Evolutionary conservation across 2,113 vertebrate genomes (phyloP), one percentile per base, ranked within the genome.

Genomic region (Bucco capensis): DNA sequence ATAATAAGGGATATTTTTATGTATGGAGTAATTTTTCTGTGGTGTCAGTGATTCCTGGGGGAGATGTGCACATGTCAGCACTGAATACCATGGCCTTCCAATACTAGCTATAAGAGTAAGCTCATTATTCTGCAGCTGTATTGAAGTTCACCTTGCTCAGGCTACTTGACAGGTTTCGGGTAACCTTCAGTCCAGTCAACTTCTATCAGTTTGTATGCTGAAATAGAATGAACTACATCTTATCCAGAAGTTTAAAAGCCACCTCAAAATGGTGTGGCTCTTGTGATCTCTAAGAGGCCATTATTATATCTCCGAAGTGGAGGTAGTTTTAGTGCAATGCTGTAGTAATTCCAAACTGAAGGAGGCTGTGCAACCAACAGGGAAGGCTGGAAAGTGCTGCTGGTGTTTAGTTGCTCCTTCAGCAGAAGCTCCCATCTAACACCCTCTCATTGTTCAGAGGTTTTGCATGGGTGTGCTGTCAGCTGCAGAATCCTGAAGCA

Each of bases 391-490:
- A 23, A 16, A 24, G 42, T 5, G 33, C 6, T 5, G 2, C 25
- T 15, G 17, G 46, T 1, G 1, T 47, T 27, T 7, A 14, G 54
- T 17, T 71, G 27, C 4, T 40, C 14, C 30, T 40, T 12, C 33
- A 42, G 46, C 14, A 25, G 1, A 10, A 44, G 3, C 35, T 89
- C 62, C 53, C 6, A 1, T 12, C 9, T 42, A 19, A 0, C 17
- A 9, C 6, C 21, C 40, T 31, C 33, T 78, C 1, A 0, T 13
- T 0, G 1, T 12, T 22, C 2, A 1, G 35, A 67, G 35, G 2
- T 38, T 46, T 51, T 51, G 49, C 4, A 0, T 23, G 25, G 18
- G 3, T 4, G 15, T 15, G 49, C 35, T 11, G 23, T 25, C 1
- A 3, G 22, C 35, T 58, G 42, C 44, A 18, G 30, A 1, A 8